Percentiles rank a stretch among this genome's conserved stretches.
These are phyloP conservation scores for Bubalus kerabau DNA, from an alignment of 2,113 vertebrate genomes.

Conservation along the genomic window DNA sequence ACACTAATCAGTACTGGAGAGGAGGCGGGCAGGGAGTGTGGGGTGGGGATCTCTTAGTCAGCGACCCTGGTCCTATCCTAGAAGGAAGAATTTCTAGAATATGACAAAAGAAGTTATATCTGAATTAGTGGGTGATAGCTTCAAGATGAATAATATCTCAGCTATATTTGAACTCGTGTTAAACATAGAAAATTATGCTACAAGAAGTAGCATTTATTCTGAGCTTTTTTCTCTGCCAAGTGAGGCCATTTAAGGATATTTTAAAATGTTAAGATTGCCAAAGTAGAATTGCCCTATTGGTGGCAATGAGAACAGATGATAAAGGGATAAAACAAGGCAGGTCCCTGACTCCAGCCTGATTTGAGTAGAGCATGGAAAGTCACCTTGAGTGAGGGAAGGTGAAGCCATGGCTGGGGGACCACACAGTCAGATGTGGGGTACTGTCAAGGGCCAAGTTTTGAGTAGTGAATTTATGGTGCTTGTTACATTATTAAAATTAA, in stretches of 20 bases:
- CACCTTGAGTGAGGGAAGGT: not conserved
- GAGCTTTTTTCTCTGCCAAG: conserved; percentile 58
- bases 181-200: conserved; percentile 59
- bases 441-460: not conserved
- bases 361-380: not conserved
- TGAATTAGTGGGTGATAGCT: conserved; percentile 50
- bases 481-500: conserved; percentile 14
- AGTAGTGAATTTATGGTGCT: not conserved
- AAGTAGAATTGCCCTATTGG: conserved; percentile 26
- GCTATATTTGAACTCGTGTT: conserved; percentile 67
- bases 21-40: not conserved
- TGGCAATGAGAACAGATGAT: not conserved
- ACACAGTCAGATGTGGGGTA: not conserved
- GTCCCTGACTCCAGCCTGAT: not conserved
- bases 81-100: conserved; percentile 57
- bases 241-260: conserved; percentile 61
- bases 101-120: conserved; percentile 45
- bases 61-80: conserved; percentile 19
- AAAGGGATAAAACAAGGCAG: not conserved
- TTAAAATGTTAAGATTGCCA: conserved; percentile 43
- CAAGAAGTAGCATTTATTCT: conserved; percentile 60
- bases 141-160: conserved; percentile 66
- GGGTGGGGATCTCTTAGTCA: conserved; percentile 44
- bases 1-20: conserved; percentile 24
- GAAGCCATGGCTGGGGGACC: not conserved